phyloP scores from a whole-genome alignment of 2,797 vertebrate genomes.

The Xiphorhynchus erythropygius region DNA sequence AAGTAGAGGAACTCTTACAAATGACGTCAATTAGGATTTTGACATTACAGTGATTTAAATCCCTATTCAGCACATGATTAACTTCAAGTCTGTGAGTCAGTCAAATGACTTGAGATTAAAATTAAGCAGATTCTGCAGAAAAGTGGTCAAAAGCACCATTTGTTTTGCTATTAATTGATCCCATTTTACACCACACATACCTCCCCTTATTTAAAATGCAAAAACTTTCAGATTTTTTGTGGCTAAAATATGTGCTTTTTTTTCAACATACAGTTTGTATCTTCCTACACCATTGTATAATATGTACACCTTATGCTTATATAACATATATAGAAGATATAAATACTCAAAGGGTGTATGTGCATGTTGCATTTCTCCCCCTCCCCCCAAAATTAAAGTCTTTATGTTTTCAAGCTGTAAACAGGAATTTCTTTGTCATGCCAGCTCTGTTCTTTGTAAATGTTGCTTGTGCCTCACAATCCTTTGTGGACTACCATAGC shows the following conservation, averaged over 20 bases:
- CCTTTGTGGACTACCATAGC: not conserved
- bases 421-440: not conserved
- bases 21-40: not conserved
- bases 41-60: not conserved
- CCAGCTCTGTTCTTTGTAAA: not conserved
- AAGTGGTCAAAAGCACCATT: not conserved
- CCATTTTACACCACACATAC: not conserved
- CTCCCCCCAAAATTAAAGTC: no score
- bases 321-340: not conserved
- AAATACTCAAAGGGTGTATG: not conserved
- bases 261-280: not conserved
- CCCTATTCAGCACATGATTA: not conserved
- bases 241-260: accelerated
- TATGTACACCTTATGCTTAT: not conserved
- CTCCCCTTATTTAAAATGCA: not conserved
- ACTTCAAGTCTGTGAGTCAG: not conserved
- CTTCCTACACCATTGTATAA: not conserved
- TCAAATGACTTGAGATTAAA: not conserved
- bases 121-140: not conserved
- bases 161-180: not conserved
- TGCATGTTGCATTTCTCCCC: not conserved
- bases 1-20: not conserved
- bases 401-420: not conserved
- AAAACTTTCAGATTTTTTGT: not conserved
- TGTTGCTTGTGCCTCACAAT: not conserved